Evolutionary conservation across 2,888 invertebrate species (phyloP).

Genomic region (Drosophila borealis): DNA sequence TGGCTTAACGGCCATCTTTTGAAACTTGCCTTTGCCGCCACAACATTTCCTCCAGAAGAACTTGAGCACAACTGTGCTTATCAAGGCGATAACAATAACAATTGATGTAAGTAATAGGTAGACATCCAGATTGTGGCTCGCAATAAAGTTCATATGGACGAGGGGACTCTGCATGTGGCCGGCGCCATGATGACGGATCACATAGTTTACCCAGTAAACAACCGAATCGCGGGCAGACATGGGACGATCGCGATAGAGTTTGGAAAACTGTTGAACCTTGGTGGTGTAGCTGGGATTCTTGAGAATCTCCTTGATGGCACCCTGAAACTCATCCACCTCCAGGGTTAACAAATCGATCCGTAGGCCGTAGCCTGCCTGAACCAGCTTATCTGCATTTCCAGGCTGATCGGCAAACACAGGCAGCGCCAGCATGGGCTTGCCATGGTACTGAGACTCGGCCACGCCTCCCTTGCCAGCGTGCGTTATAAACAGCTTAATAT

Average conservation of each 20-base stretch:
- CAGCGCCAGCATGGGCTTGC: constrained; percentile 85
- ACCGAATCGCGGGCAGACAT: constrained; percentile 86
- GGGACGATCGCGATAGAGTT: constrained; percentile 86
- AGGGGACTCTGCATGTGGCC: constrained; percentile 86
- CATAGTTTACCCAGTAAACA: constrained; percentile 87
- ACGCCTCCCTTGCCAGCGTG: constrained; percentile 89
- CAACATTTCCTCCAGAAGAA: constrained; percentile 56
- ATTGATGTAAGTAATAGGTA: constrained; percentile 51
- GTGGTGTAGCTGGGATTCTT: constrained; percentile 69
- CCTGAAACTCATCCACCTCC: constrained; percentile 52
- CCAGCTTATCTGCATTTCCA: constrained; percentile 73
- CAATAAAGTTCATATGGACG: constrained; percentile 84
- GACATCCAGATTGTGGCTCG: constrained; percentile 86
- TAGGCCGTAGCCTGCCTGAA: constrained; percentile 73
- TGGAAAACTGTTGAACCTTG: constrained; percentile 84
- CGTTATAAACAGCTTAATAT: constrained; percentile 87
- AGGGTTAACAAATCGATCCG: constrained; percentile 60
- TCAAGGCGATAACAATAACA: constrained; percentile 30
- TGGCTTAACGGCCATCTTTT: constrained; percentile 51
- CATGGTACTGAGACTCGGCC: constrained; percentile 87
- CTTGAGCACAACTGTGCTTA: constrained; percentile 49
- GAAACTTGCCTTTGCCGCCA: constrained; percentile 39
- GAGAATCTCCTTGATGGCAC: constrained; percentile 71
- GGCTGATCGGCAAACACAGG: constrained; percentile 83
- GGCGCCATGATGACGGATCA: constrained; percentile 86